Base-by-base conservation (phyloP, 2,113 vertebrate genomes). In the Lichenostomus cassidix region DNA sequence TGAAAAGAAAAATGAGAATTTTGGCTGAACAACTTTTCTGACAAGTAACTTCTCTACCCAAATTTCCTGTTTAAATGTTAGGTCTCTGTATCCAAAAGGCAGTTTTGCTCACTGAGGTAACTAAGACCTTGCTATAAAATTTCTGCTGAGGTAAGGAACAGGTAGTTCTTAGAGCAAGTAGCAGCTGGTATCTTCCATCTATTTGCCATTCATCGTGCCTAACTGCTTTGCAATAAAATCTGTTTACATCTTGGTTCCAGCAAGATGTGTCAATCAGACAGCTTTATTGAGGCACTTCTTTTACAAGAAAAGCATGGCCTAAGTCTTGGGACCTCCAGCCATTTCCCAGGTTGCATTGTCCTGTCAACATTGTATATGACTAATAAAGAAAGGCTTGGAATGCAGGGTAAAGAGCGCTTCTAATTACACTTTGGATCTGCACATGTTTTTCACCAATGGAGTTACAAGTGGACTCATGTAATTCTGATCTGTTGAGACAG, bases 311-410 rank as follows among this genome's bases (percentile, higher is more conserved):
- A 63, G 64, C 64, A 63, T 47, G 55, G 83, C 71, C 76, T 58
- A 46, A 69, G 70, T 69, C 59, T 81, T 52, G 58, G 75, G 82
- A 91, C 31, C 47, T 94, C 62, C 39, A 44, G 33, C 41, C 21
- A n/a, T 70, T 89, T 95, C 70, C 80, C 41, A 56, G 71, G 39
- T 44, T 83, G 52, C 56, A 49, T 42, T 67, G 68, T 92, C 85
- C 79, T 81, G 75, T 77, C 92, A 90, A 81, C 79, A 80, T 8
- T 13, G 31, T 62, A 63, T 31, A 41, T 88, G 94, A 96, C 95
- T 94, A 94, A 95, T 70, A 83, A 70, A 92, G 87, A 92, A 88
- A 62, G 59, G 52, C 20, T 91, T 92, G 91, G 90, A 67, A 92
- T 87, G 60, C 88, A 83, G 79, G 55, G 47, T 86, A 88, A 94